Percentiles rank a stretch among this genome's conserved stretches.
phyloP scores from a whole-genome alignment of 2,797 vertebrate species.

The Artibeus lituratus region DNA sequence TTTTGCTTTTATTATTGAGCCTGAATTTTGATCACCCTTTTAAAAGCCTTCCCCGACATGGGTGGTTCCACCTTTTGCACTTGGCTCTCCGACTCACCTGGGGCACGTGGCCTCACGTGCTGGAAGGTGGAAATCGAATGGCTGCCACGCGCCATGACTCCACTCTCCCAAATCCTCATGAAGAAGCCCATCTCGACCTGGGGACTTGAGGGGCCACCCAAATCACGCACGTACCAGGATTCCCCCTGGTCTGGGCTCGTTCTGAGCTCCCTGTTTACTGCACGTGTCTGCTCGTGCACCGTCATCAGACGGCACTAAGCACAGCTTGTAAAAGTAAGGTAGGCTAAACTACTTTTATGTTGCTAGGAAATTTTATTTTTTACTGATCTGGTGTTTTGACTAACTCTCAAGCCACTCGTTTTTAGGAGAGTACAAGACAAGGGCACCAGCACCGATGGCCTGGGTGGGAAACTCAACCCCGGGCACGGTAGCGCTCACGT shows the following conservation, averaged over 20 bases:
- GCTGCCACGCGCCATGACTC: background rate
- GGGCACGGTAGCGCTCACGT: accelerated
- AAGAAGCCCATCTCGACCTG: background rate
- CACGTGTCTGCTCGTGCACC: accelerated
- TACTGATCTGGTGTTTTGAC: background rate
- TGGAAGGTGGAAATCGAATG: background rate
- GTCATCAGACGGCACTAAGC: background rate
- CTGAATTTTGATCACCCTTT: background rate
- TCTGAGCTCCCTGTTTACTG: background rate
- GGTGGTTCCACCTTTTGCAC: accelerated
- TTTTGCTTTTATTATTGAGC: background rate
- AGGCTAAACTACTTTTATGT: background rate
- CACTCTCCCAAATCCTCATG: background rate
- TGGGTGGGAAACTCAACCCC: accelerated
- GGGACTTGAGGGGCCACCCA: background rate
- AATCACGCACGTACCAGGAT: accelerated
- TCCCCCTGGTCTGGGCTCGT: accelerated
- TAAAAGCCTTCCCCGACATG: background rate
- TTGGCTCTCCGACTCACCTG: background rate
- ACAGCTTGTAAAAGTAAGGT: background rate
- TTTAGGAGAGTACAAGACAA: background rate
- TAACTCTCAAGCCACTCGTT: background rate
- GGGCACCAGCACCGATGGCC: background rate
- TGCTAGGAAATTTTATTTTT: background rate
- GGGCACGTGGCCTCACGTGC: accelerated